Evolutionary conservation across 2,113 vertebrate genomes (phyloP), one percentile per base, ranked within the genome.

Genomic region (Notarius lentiginosus): DNA sequence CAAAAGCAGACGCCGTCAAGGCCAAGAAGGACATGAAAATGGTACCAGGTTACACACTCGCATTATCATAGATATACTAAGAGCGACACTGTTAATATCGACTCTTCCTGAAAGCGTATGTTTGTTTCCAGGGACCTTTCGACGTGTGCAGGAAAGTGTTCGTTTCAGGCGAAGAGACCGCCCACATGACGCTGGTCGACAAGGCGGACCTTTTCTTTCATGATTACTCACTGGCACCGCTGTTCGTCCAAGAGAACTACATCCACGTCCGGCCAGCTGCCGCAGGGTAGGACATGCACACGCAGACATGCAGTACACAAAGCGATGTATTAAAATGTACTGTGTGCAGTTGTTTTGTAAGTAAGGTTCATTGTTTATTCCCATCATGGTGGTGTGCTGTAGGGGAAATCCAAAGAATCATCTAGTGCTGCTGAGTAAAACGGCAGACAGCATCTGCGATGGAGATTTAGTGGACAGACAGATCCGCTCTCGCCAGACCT

Each of bases 201-300:
- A 99, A 99, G 90, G 96, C 95, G 0, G 98, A 99, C 89, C 97
- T 99, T 30, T 99, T 99, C 94, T 99, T 99, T 92, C 96, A 99
- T 18, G 98, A 99, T 92, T 99, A 99, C 91, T 99, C 97, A 0
- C 90, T 99, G 22, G 97, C 96, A 6, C 98, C 98, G 14, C 97
- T 99, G n/a, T 99, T 99, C 89, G 96, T 99, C 41, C 98, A 99
- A 84, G 98, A 99, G 92, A 99, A 99, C 94, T 99, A 99, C 18
- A 51, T 96, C 11, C 95, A 99, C 0, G 97, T 99, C 53, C 97
- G 96, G 82, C 98, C 98, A 0, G 91, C 94, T 0, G 97, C 98
- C 27, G 97, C 98, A 7, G 93, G 96, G 98, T 99, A 92, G 96
- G 96, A 66, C 76, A 12, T n/a, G 75, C 41, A 53, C 10, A 20